Evolutionary conservation across 1,140 invertebrate genomes (phyloP), one percentile per base, ranked within the genome.

Genomic region (Panulirus ornatus): DNA sequence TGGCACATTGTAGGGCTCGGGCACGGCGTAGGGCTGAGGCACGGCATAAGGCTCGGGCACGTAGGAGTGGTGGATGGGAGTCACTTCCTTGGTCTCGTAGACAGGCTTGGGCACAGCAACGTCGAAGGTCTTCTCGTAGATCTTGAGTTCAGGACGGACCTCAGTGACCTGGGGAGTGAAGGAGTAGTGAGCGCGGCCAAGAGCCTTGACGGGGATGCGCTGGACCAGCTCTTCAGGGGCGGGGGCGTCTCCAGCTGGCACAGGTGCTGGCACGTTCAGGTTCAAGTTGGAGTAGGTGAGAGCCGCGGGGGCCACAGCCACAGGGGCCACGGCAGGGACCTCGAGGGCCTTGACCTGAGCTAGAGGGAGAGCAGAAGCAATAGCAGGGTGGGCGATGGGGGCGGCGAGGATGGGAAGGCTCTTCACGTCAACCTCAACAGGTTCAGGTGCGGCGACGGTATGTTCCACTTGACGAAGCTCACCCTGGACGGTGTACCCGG

Each of bases 31-130:
- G 6, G 91, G 91, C 58, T 91, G 91, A 36, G 91, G 91, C 51
- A 91, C 91, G n/a, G 91, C 91, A 54, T 91, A 91, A 47, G 91
- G 91, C 86, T 91, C 84, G 19, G 91, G 63, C 27, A 91, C 86
- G 91, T 91, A 91, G 47, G 85, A 78, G 86, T 91, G 86, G 36
- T 91, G 91, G 40, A 91, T 58, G 81, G 86, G 86, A 40, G 86
- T 88, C 30, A 91, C 73, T 27, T 85, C 81, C 86, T 91, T 75
- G 82, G 86, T 91, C 79, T 88, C 30, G 91, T 88, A 91, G 54
- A 91, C 91, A 42, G 91, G 91, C 70, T 91, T 88, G 54, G 78
- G 78, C 38, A 91, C 91, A 2, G 66, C 27, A 51, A 91, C 91
- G 86, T 91, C 84, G 86, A 85, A 91, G 22, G 40, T 88, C 54